phyloP scores from a whole-genome alignment of 2,797 vertebrate species.

The Siniperca undulata region DNA sequence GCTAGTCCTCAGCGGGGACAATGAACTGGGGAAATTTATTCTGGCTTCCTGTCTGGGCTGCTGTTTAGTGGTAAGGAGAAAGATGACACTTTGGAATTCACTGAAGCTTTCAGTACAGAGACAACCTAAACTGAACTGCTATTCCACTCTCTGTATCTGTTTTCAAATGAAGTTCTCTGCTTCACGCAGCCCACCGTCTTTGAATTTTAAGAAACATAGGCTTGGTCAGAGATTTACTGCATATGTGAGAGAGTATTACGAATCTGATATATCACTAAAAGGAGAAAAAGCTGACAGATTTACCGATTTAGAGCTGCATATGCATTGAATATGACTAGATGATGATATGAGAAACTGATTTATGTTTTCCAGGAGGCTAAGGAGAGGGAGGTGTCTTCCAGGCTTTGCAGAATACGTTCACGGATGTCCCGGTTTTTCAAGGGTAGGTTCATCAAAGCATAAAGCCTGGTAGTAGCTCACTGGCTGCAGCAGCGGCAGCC shows the following conservation, averaged over 20 bases:
- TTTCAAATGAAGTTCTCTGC: conserved; percentile 66
- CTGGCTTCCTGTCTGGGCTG: conserved; percentile 65
- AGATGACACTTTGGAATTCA: conserved; percentile 65
- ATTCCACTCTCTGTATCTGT: conserved; percentile 43
- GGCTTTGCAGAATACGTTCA: conserved; percentile 71
- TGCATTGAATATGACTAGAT: conserved; percentile 86
- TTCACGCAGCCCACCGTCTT: conserved; percentile 43
- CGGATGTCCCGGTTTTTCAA: conserved; percentile 80
- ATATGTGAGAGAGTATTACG: conserved; percentile 77
- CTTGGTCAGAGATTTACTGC: conserved; percentile 80
- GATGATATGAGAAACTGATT: conserved; percentile 87
- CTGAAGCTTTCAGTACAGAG: conserved; percentile 51
- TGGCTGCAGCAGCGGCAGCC: conserved; percentile 47
- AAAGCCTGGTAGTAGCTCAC: conserved; percentile 74
- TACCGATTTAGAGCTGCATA: conserved; percentile 83
- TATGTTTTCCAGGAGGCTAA: conserved; percentile 83
- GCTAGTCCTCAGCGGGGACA: conserved; percentile 77
- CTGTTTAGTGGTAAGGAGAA: conserved; percentile 63
- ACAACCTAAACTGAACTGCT: conserved; percentile 45
- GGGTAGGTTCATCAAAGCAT: conserved; percentile 85
- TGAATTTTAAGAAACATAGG: conserved; percentile 71
- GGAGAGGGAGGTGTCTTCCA: conserved; percentile 74
- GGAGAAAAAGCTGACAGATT: conserved; percentile 81
- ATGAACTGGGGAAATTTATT: conserved; percentile 79
- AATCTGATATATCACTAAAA: conserved; percentile 81